Conservation (phyloP, 2,888 invertebrate species). For the Epiblema foenella region DNA sequence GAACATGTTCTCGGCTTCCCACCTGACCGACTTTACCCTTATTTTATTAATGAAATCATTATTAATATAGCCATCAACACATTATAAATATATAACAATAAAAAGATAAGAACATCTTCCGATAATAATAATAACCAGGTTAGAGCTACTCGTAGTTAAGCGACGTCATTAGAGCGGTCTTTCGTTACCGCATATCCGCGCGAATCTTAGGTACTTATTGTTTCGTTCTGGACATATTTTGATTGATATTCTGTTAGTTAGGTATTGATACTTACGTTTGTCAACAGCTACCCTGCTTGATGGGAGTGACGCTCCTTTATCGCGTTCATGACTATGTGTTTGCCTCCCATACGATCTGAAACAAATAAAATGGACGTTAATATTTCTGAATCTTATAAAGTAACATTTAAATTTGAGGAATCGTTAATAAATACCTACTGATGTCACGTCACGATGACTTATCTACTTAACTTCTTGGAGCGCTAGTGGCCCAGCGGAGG, state of each 20-base stretch:
- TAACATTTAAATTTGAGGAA: not conserved
- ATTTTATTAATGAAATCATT: conserved; percentile 2
- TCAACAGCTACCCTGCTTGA: conserved; percentile 76
- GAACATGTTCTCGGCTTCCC: conserved; percentile 21
- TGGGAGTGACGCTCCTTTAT: conserved; percentile 70
- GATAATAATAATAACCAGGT: too few species aligned
- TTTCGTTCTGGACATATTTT: too few species aligned
- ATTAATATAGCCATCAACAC: not conserved
- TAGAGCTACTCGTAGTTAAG: too few species aligned
- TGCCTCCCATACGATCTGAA: conserved; percentile 61
- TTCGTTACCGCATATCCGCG: too few species aligned
- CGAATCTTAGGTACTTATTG: too few species aligned
- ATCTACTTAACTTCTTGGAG: too few species aligned
- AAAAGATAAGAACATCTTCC: too few species aligned
- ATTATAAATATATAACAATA: too few species aligned
- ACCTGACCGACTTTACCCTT: conserved; percentile 30
- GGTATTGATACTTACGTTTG: conserved; percentile 59
- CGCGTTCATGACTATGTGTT: conserved; percentile 72
- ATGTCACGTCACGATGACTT: too few species aligned
- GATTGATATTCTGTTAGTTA: too few species aligned
- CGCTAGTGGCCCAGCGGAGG: too few species aligned
- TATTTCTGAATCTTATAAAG: not conserved
- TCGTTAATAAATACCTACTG: not conserved
- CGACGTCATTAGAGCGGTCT: too few species aligned
- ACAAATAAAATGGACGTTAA: conserved; percentile 50